Evolutionary conservation across 2,113 vertebrate genomes (phyloP), one percentile per base, ranked within the genome.

Genomic region (Petromus typicus): DNA sequence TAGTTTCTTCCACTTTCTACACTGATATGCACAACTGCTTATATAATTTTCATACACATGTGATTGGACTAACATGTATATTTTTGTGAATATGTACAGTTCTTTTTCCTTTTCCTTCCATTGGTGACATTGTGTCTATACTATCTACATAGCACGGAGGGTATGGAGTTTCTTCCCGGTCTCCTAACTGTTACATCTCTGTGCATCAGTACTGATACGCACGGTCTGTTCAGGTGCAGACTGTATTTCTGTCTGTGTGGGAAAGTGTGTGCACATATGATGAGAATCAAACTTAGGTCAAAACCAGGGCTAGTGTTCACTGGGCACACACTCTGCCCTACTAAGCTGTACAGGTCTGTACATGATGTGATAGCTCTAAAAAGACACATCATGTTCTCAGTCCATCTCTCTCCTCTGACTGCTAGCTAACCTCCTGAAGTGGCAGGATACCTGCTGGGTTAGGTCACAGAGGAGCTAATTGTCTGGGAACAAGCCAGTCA

Each of bases 121-220:
- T 89, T 27, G n/a, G 20, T 66, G 48, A 40, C 30, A 32, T n/a
- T 9, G 1, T 45, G 11, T 9, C 71, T 54, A 37, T 37, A 37
- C 30, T 40, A 82, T 18, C 75, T 23, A 51, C 27, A 57, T 17
- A 32, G 22, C 54, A 76, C 14, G 25, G 57, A 11, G 76, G 27
- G 27, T 10, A 90, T 10, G 86, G 22, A 30, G 34, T 59, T 76
- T 80, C 51, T 85, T 87, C 43, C 37, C 45, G n/a, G 51, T 75
- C 71, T 96, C 71, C 89, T 82, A 66, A 64, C 37, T 86, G 80
- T 69, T 66, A 80, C 23, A 69, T 76, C 82, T 96, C 45, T 84
- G 86, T 57, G 34, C 83, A 88, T 80, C 37, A 51, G 71, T 54
- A 63, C 54, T 78, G 40, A 64, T 34, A 66, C 0, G 2, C 45